phyloP scores from a whole-genome alignment of 2,888 invertebrate genomes.

The Ophonus ardosiacus region DNA sequence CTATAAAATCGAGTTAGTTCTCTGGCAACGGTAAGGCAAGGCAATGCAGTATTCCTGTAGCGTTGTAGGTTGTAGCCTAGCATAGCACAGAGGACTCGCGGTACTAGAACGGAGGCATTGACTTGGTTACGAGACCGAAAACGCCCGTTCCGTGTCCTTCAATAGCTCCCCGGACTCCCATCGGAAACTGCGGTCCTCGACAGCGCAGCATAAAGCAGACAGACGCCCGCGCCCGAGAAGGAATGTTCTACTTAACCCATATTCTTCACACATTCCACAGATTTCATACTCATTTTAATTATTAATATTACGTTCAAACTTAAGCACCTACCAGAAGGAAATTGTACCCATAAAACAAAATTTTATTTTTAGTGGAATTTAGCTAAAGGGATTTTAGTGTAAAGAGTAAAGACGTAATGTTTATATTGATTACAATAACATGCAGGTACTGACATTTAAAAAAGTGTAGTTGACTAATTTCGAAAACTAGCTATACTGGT shows the following conservation, averaged over 20 bases:
- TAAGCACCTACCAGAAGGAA: neutral
- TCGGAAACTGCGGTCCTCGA: slow-evolving; percentile 63
- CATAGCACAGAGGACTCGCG: neutral
- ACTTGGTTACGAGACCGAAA: slow-evolving; percentile 63
- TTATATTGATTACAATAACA: too few relatives aligned
- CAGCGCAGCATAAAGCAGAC: slow-evolving; percentile 32
- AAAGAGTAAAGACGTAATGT: too few relatives aligned
- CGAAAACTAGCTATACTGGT: too few relatives aligned
- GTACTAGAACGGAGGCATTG: slow-evolving; percentile 42
- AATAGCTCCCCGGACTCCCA: slow-evolving; percentile 58
- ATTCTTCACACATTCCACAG: neutral
- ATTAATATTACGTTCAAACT: neutral
- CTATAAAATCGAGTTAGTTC: slow-evolving; percentile 40
- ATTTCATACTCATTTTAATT: neutral
- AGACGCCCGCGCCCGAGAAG: neutral
- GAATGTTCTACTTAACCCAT: neutral
- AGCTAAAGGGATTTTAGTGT: too few relatives aligned
- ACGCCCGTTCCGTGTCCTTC: slow-evolving; percentile 63
- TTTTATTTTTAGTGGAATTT: neutral
- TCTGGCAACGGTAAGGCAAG: neutral
- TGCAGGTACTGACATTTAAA: too few relatives aligned
- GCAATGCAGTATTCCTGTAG: slow-evolving; percentile 24
- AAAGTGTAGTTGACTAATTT: too few relatives aligned
- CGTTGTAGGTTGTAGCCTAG: neutral
- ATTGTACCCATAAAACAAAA: neutral